Base-by-base conservation (phyloP, 2,888 invertebrate species). In the Notodonta dromedarius region DNA sequence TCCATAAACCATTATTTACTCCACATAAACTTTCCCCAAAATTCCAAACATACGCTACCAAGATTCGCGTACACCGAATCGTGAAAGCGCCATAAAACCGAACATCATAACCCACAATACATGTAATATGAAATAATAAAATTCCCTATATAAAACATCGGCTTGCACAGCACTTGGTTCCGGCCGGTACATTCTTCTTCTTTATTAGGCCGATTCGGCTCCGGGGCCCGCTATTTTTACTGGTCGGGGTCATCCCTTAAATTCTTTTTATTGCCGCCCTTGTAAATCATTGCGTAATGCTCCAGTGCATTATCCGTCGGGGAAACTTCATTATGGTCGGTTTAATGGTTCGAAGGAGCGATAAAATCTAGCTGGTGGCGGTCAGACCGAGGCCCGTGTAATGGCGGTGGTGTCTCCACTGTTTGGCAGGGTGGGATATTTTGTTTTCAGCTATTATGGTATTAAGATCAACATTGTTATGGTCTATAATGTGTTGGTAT, bases 271-370 rank as follows among this genome's bases (percentile, higher is more conserved):
- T 92, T 93, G 91, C 91, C 82, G 83, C 87, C 89, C 90, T 90
- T 89, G 91, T 93, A 93, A 93, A 93, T 93, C 93, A 93, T 93
- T 88, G 92, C 86, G 90, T 91, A 89, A 92, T 91, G 91, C 93
- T 84, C 83, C 85, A 90, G 89, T 92, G 91, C 91, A 93, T 93
- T 93, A 92, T 91, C 91, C 89, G 88, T 75, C 83, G 83, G 86
- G 87, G 91, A 91, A 91, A 93, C 92, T 93, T 93, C 93, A 93
- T 93, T 93, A 93, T 90, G 92, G 91, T 83, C 87, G 89, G 91
- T 92, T 93, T 93, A 93, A 93, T 93, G 93, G 93, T 87, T 89
- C 86, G 90, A 84, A 92, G 91, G 88, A 90, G 84, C 91, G 92
- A 93, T 93, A 93, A 92, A 92, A 93, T 93, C 92, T 90, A 85